phyloP scores from a whole-genome alignment of 2,797 vertebrate species.

The Varecia variegata region DNA sequence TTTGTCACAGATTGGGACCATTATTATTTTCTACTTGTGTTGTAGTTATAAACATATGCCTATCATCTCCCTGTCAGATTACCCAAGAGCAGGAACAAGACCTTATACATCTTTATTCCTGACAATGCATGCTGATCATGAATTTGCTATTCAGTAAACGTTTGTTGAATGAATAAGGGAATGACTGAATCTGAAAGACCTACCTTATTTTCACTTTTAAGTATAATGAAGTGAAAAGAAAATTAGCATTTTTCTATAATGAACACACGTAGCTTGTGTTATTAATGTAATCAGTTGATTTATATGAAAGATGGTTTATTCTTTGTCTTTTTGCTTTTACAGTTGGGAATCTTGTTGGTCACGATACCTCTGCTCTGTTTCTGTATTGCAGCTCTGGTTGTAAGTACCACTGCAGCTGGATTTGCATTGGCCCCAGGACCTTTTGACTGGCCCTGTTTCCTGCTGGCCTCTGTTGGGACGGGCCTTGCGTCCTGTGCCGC shows the following conservation, averaged over 20 bases:
- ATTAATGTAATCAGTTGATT: neutral
- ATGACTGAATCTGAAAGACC: neutral
- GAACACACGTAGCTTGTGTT: neutral
- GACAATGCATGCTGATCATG: rapidly evolving
- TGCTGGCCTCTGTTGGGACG: conserved; percentile 91
- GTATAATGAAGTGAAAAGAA: conserved; percentile 7
- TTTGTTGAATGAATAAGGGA: neutral
- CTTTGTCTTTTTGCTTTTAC: neutral
- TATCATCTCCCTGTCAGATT: neutral
- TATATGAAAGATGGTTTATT: neutral
- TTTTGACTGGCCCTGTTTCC: conserved; percentile 91
- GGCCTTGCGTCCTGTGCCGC: conserved; percentile 94
- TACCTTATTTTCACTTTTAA: neutral
- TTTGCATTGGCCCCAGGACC: conserved; percentile 94
- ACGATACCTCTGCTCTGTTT: conserved; percentile 10
- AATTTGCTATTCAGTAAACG: neutral
- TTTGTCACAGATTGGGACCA: neutral
- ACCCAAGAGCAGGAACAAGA: neutral
- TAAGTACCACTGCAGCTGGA: conserved; percentile 93
- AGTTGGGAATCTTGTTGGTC: neutral
- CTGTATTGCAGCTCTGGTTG: conserved; percentile 91
- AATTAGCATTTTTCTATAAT: conserved; percentile 45
- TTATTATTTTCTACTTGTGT: neutral
- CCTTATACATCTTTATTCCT: neutral
- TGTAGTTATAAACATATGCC: neutral